phyloP scores from a whole-genome alignment of 2,888 invertebrate genomes.

The Leucozona laternaria region DNA sequence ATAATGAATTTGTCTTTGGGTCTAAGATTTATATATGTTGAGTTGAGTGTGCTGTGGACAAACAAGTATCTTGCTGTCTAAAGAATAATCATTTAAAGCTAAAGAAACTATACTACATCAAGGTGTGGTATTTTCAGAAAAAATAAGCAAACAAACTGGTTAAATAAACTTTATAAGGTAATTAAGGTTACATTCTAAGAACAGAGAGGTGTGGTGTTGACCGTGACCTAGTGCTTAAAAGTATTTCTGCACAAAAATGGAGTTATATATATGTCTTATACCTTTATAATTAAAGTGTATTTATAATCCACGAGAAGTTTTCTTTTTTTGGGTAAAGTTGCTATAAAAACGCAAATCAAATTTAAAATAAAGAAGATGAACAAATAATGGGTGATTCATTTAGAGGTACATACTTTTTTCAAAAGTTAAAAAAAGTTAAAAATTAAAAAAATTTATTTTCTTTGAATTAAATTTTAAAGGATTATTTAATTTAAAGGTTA shows the following conservation, averaged over 20 bases:
- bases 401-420: too few relatives aligned
- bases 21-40: background rate
- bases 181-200: constrained; percentile 25
- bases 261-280: background rate
- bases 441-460: too few relatives aligned
- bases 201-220: background rate
- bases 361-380: too few relatives aligned
- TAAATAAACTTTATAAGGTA: constrained; percentile 6
- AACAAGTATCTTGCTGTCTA: constrained; percentile 17
- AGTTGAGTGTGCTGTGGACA: background rate
- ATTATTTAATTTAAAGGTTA: too few relatives aligned
- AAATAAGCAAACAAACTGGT: constrained; percentile 11
- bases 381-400: too few relatives aligned
- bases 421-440: too few relatives aligned
- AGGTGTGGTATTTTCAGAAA: constrained; percentile 15
- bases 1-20: constrained; percentile 19
- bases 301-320: background rate
- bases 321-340: background rate
- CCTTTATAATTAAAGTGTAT: background rate
- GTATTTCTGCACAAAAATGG: background rate
- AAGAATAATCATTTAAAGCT: background rate
- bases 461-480: too few relatives aligned
- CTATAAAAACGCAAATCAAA: too few relatives aligned
- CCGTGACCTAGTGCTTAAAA: constrained; percentile 7
- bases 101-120: background rate